A percentile compares a stretch with the other conserved stretches of the same genome.
These are phyloP conservation scores for Zaprionus taronus DNA, from an alignment of 1,140 invertebrate genomes.

Conservation along the genomic window DNA sequence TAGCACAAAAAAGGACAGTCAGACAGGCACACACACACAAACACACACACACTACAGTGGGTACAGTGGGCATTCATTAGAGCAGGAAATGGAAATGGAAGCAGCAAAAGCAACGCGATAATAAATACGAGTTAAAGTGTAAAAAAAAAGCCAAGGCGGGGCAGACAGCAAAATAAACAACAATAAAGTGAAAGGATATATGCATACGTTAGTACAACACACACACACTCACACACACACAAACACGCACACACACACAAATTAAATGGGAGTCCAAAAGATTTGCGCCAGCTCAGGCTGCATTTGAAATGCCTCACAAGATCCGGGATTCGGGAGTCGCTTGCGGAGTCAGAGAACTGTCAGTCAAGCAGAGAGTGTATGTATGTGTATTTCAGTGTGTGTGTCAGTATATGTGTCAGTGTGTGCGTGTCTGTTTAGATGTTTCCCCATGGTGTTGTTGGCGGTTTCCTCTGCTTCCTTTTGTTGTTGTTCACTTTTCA, in stretches of 20 bases:
- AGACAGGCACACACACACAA: constrained; percentile 8
- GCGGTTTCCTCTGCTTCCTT: constrained; percentile 1
- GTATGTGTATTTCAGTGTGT: not conserved
- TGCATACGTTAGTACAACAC: constrained; percentile 40
- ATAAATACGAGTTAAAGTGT: constrained; percentile 77
- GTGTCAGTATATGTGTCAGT: not conserved
- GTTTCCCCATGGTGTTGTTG: constrained; percentile 27
- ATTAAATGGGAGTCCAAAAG: constrained; percentile 58
- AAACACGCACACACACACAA: constrained; percentile 48
- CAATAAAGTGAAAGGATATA: constrained; percentile 50
- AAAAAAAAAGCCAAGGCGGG: constrained; percentile 54
- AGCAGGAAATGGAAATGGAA: constrained; percentile 48
- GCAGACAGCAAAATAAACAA: constrained; percentile 70
- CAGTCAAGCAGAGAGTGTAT: constrained; percentile 26
- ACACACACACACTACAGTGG: not conserved
- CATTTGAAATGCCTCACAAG: constrained; percentile 35
- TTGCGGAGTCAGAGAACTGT: constrained; percentile 15
- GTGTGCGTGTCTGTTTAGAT: constrained; percentile 1
- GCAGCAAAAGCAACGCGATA: constrained; percentile 73
- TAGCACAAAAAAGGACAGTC: constrained; percentile 13
- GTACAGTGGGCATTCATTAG: constrained; percentile 61
- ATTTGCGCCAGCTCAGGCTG: constrained; percentile 33
- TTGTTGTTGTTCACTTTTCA: constrained; percentile 22
- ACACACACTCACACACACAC: constrained; percentile 1
- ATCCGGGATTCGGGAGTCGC: constrained; percentile 20